Percentiles rank a stretch among this genome's conserved stretches.
These are phyloP conservation scores for Calcarius ornatus DNA, from an alignment of 2,113 vertebrate species.

Conservation along the genomic window DNA sequence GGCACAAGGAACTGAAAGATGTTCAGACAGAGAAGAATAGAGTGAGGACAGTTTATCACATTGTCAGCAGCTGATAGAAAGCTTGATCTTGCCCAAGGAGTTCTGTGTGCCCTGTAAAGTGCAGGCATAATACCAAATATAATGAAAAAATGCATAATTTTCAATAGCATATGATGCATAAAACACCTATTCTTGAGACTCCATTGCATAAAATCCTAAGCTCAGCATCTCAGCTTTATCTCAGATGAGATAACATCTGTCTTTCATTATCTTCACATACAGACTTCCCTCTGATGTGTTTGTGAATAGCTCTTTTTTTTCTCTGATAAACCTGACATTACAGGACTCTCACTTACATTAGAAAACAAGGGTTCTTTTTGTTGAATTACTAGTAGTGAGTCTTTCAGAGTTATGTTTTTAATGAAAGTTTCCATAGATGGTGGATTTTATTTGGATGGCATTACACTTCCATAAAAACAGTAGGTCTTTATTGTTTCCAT, in stretches of 20 bases:
- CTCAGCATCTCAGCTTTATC: not conserved
- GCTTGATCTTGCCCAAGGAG: not conserved
- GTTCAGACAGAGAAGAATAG: not conserved
- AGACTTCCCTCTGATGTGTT: not conserved
- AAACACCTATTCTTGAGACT: not conserved
- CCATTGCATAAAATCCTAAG: not conserved
- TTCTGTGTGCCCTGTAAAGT: not conserved
- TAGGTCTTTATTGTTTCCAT: slow-evolving; percentile 34
- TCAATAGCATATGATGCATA: not conserved
- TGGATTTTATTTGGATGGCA: slow-evolving; percentile 33
- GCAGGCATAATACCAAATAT: not conserved
- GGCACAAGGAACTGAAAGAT: not conserved
- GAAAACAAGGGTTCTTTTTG: slow-evolving; percentile 34
- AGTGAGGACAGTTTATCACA: not conserved
- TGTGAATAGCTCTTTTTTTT: not conserved
- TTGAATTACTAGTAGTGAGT: not conserved
- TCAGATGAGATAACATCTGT: slow-evolving; percentile 28
- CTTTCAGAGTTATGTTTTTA: slow-evolving; percentile 35
- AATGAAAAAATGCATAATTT: not conserved
- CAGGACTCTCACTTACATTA: not conserved
- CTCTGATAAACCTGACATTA: slow-evolving; percentile 1
- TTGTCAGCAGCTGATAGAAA: not conserved
- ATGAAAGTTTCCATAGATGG: slow-evolving; percentile 27
- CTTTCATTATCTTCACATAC: not conserved
- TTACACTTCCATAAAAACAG: slow-evolving; percentile 11